These are phyloP conservation scores for Andrena trimmerana DNA, from an alignment of 2,888 invertebrate species.

Conservation along the genomic window DNA sequence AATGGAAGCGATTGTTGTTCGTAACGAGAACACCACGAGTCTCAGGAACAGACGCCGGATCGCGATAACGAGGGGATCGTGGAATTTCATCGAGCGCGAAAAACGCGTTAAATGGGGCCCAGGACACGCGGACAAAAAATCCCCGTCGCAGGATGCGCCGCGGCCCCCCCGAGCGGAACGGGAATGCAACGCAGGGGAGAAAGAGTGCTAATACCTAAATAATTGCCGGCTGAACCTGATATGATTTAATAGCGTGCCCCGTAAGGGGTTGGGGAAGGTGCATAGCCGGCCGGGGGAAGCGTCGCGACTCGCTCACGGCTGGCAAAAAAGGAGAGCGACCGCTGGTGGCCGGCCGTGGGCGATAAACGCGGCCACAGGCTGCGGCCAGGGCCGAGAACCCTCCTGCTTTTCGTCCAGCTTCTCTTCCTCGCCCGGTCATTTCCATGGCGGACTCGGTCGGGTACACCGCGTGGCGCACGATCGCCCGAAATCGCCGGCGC, in stretches of 20 bases:
- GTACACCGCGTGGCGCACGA: conserved; percentile 21
- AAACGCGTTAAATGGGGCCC: conserved; percentile 55
- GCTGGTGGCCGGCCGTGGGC: conserved; percentile 61
- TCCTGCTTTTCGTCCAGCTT: conserved; percentile 24
- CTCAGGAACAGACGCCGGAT: neutral
- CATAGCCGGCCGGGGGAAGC: conserved; percentile 21
- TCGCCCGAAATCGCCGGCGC: conserved; percentile 51
- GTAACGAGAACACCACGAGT: too few species aligned
- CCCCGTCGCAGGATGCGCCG: conserved; percentile 22
- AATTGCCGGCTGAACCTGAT: conserved; percentile 82
- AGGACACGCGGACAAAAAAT: conserved; percentile 51
- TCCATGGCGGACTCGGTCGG: conserved; percentile 32
- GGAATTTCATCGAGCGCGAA: conserved; percentile 54
- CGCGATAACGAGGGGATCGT: conserved; percentile 35
- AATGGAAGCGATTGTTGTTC: neutral
- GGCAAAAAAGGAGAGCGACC: conserved; percentile 60
- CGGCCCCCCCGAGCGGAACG: conserved; percentile 39
- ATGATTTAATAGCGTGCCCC: conserved; percentile 78
- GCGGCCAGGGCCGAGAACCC: conserved; percentile 35
- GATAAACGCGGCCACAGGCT: conserved; percentile 71
- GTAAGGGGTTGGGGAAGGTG: conserved; percentile 44
- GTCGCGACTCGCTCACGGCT: conserved; percentile 57
- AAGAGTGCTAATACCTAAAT: conserved; percentile 81
- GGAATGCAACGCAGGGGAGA: conserved; percentile 58
- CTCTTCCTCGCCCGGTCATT: conserved; percentile 45